Conservation (phyloP, 2,113 vertebrate species). For the Spilogale gracilis region DNA sequence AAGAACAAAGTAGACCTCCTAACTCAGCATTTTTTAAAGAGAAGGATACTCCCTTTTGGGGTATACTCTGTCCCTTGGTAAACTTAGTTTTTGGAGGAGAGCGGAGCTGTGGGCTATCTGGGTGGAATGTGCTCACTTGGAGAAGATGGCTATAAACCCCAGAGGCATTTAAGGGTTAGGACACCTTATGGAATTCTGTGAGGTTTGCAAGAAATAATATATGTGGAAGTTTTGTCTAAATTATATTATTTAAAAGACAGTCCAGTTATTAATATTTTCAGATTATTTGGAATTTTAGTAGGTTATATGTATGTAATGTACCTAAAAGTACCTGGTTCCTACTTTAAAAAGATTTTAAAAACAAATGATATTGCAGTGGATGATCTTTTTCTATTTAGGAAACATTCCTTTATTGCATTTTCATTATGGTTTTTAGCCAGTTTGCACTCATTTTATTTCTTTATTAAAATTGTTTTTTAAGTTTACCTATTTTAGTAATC, state of each 20-base stretch:
- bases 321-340: background rate
- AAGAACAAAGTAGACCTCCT: background rate
- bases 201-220: background rate
- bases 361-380: background rate
- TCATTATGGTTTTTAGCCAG: background rate
- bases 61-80: background rate
- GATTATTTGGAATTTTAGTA: background rate
- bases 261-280: background rate
- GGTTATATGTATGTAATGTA: background rate
- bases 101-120: background rate
- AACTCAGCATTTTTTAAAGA: background rate
- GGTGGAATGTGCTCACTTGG: background rate
- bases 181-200: background rate
- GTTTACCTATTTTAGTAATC: background rate
- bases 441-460: background rate
- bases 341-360: conserved; percentile 13
- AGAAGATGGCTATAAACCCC: background rate
- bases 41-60: background rate
- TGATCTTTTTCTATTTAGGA: background rate
- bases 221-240: background rate
- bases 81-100: background rate
- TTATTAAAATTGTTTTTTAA: background rate
- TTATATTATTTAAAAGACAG: background rate
- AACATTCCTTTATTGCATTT: background rate
- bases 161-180: background rate